Conservation (phyloP, 2,888 invertebrate species). For the Lissonota sp. region DNA sequence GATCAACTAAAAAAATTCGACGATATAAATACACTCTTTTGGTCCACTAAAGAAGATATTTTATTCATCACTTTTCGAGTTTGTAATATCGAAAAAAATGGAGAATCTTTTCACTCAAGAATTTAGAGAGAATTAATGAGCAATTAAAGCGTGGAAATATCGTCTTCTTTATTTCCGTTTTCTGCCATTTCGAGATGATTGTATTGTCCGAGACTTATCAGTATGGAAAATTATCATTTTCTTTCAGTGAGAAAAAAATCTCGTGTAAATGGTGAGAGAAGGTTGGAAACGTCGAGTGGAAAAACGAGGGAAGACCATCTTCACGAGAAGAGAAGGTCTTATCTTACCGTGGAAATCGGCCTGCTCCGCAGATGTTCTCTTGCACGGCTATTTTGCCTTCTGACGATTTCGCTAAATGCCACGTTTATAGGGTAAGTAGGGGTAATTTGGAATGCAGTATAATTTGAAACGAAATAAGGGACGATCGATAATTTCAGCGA, state of each 20-base stretch:
- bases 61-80: no score
- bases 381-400: constrained; percentile 4
- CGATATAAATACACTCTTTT: no score
- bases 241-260: background rate
- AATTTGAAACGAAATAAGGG: no score
- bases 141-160: no score
- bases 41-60: no score
- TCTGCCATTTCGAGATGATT: background rate
- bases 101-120: no score
- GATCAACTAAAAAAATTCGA: no score
- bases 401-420: constrained; percentile 5
- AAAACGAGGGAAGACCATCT: background rate
- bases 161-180: no score
- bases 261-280: background rate
- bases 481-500: no score
- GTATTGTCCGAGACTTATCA: background rate
- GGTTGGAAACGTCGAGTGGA: constrained; percentile 13
- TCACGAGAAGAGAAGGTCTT: constrained; percentile 10
- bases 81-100: no score
- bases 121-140: no score
- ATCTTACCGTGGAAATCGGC: constrained; percentile 36
- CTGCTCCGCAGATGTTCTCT: constrained; percentile 16
- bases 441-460: background rate
- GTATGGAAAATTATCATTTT: background rate
- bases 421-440: background rate